These are phyloP conservation scores for Strigamia maritima DNA, from an alignment of 2,888 invertebrate species.

Conservation along the genomic window DNA sequence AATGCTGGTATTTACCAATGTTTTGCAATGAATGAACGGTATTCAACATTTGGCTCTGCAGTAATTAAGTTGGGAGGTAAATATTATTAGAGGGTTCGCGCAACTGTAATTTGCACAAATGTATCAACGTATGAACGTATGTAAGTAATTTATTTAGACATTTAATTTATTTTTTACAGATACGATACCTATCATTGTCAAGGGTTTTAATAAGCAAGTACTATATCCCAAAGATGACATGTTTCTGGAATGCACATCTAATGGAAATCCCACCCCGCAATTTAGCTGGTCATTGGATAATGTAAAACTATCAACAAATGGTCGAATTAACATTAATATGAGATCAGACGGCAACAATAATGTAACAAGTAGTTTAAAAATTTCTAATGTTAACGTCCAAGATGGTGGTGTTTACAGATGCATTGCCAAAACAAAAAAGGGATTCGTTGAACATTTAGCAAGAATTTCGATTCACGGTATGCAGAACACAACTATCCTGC, in stretches of 20 bases:
- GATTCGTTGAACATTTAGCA: not conserved
- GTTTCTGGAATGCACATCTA: not conserved
- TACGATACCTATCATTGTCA: not conserved
- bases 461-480: not conserved
- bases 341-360: not conserved
- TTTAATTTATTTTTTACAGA: not conserved
- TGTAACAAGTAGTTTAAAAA: not conserved
- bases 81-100: no score
- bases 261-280: constrained; percentile 4
- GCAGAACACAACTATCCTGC: no score
- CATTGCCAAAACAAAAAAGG: not conserved
- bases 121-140: no score
- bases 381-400: not conserved
- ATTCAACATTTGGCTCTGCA: not conserved
- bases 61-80: constrained; percentile 31
- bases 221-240: not conserved
- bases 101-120: no score
- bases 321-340: not conserved
- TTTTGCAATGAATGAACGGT: constrained; percentile 13
- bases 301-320: not conserved
- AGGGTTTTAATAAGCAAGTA: not conserved
- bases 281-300: constrained; percentile 7
- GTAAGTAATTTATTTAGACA: no score
- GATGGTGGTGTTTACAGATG: not conserved
- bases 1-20: constrained; percentile 27